These are phyloP conservation scores for Puma concolor DNA, from an alignment of 2,113 vertebrate genomes.

Conservation along the genomic window DNA sequence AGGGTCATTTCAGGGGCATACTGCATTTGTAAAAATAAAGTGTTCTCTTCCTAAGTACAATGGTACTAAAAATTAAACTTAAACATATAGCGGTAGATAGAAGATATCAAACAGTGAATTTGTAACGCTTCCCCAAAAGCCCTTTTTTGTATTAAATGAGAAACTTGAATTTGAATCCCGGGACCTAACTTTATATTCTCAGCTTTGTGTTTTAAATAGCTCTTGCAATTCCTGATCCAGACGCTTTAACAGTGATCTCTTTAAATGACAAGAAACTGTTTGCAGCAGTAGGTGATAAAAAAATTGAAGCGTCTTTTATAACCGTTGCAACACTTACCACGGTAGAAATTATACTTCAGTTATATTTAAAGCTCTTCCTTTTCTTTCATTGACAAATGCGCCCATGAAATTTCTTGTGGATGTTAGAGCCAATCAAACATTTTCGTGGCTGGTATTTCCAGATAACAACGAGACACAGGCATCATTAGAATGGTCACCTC, in stretches of 20 bases:
- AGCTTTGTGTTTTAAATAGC: constrained; percentile 19
- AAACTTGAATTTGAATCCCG: not conserved
- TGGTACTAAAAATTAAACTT: not conserved
- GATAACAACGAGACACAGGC: not conserved
- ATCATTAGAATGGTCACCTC: not conserved
- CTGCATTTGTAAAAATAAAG: not conserved
- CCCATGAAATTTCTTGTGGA: not conserved
- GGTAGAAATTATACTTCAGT: constrained; percentile 12
- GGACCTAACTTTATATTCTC: not conserved
- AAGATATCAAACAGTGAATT: not conserved
- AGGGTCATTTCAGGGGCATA: not conserved
- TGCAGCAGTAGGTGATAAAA: not conserved
- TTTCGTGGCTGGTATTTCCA: not conserved
- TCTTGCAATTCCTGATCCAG: not conserved
- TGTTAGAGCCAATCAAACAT: not conserved
- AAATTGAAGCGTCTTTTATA: not conserved
- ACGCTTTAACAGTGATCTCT: not conserved
- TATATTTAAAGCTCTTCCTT: not conserved
- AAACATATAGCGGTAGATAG: not conserved
- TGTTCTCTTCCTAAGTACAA: not conserved
- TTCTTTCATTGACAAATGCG: not conserved
- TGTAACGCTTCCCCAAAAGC: not conserved
- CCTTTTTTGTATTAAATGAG: not conserved
- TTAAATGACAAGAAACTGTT: not conserved
- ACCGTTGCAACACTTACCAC: not conserved